phyloP scores from a whole-genome alignment of 2,888 invertebrate genomes.

The Patella caerulea region DNA sequence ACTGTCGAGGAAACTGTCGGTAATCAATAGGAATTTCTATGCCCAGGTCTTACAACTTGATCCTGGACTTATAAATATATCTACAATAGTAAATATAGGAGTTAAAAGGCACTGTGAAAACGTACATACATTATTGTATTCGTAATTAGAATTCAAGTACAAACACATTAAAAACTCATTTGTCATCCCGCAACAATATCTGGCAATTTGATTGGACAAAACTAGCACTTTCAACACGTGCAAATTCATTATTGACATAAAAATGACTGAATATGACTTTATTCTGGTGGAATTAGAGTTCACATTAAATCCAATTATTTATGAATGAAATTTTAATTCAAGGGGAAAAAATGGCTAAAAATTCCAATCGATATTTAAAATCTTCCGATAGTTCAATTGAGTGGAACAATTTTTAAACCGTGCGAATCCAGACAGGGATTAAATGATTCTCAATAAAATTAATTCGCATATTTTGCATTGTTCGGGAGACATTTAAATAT shows the following conservation, averaged over 20 bases:
- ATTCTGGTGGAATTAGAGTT: no score
- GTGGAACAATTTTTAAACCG: no score
- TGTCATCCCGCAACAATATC: constrained; percentile 1
- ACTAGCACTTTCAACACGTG: constrained; percentile 8
- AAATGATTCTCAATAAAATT: no score
- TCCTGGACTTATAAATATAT: no score
- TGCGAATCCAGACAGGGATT: no score
- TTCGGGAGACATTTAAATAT: no score
- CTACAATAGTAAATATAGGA: no score
- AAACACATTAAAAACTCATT: constrained; percentile 7
- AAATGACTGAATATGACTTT: not conserved
- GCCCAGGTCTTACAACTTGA: not conserved
- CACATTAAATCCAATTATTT: constrained; percentile 25
- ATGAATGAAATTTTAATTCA: constrained; percentile 17
- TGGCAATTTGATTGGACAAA: not conserved
- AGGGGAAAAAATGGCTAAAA: constrained; percentile 10
- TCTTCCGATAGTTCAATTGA: no score
- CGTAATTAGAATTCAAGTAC: not conserved
- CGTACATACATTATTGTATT: no score
- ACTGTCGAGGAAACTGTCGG: not conserved
- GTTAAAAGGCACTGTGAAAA: constrained; percentile 1
- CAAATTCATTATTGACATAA: constrained; percentile 7
- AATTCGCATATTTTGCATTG: no score
- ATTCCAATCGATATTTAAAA: no score
- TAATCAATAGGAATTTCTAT: not conserved